phyloP scores from a whole-genome alignment of 2,888 invertebrate genomes.

The Lysandra bellargus region DNA sequence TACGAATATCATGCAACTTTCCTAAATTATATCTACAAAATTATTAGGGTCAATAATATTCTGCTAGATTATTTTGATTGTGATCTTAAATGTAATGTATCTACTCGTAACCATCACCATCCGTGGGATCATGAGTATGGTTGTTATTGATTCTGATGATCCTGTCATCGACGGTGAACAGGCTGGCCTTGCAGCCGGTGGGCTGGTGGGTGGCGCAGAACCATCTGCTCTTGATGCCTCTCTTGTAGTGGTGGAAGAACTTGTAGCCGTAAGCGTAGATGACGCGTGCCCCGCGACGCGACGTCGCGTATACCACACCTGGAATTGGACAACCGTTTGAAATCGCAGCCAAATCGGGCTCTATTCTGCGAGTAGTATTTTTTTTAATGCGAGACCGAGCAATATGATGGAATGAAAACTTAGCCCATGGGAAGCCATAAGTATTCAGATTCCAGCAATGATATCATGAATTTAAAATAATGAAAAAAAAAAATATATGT shows the following conservation, averaged over 20 bases:
- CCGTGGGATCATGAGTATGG: conserved; percentile 40
- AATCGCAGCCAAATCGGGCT: not conserved
- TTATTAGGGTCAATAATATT: not conserved
- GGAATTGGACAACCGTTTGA: not conserved
- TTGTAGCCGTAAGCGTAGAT: conserved; percentile 39
- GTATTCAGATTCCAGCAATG: too few species aligned
- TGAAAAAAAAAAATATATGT: too few species aligned
- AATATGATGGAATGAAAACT: too few species aligned
- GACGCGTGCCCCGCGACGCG: conserved; percentile 38
- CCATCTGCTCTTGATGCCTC: conserved; percentile 43
- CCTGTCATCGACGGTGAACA: conserved; percentile 47
- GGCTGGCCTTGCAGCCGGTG: conserved; percentile 46
- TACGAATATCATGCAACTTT: too few species aligned
- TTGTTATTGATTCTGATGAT: conserved; percentile 42
- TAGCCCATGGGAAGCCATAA: too few species aligned
- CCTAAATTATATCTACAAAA: too few species aligned
- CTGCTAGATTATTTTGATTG: conserved; percentile 28
- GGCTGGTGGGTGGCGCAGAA: conserved; percentile 45
- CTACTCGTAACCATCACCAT: not conserved
- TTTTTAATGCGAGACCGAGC: too few species aligned
- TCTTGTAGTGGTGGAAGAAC: conserved; percentile 39
- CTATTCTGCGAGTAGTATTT: too few species aligned
- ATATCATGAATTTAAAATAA: too few species aligned
- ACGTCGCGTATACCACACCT: conserved; percentile 35
- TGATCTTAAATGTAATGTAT: not conserved